Base-by-base conservation (phyloP, 2,797 vertebrate species). In the Myotis myotis region DNA sequence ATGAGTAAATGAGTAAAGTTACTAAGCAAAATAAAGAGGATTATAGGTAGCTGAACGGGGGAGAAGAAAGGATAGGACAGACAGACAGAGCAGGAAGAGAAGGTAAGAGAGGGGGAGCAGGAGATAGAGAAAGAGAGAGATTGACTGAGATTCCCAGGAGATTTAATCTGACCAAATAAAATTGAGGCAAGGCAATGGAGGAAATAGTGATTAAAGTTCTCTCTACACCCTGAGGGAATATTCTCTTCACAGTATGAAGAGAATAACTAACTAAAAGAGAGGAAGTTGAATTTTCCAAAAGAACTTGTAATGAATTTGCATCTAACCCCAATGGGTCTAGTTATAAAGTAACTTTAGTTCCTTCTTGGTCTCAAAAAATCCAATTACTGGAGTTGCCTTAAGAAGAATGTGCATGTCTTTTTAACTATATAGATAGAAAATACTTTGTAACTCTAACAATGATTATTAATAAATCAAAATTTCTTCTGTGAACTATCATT, bases 271-370 rank as follows among this genome's bases (percentile, higher is more conserved):
- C 15, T 87, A 82, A 97, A 97, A 83, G 36, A 89, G 80, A 90
- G 49, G 96, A 97, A 87, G 74, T 64, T 79, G 72, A 97, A 93
- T 90, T 96, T 94, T 95, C 95, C 92, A 70, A 97, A 96, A 93
- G 87, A 97, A 94, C 62, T 44, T 97, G 85, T 96, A 95, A 68
- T 95, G 60, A 97, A 92, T 97, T 97, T 96, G 92, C 82, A 92
- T 95, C 85, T 87, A 96, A 95, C 82, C 94, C 93, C 94, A 96
- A 70, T n/a, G 91, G 78, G 72, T 97, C 86, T 92, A 91, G 95
- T 97, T 96, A 96, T 76, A 92, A 36, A 94, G 49, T 87, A 86
- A 98, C 87, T n/a, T 76, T 87, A 93, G 57, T 86, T 93, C 89
- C 71, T 72, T 96, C 71, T 91, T 97, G 85, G 60, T 38, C 81